These are phyloP conservation scores for Drosophila pseudotalamancana DNA, from an alignment of 2,888 invertebrate genomes.

Conservation along the genomic window DNA sequence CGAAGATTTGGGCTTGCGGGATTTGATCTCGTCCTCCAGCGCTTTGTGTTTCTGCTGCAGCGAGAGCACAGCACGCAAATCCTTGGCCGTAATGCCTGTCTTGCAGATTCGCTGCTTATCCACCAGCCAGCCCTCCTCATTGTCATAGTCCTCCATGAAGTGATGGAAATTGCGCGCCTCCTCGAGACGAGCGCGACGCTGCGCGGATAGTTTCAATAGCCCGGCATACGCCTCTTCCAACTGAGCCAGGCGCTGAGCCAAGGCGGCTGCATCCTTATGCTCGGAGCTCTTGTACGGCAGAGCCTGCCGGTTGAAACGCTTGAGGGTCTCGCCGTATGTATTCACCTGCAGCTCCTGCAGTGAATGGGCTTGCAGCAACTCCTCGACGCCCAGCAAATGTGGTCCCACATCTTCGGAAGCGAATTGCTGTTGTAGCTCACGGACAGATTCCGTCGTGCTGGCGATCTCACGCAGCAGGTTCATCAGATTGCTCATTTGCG, in stretches of 20 bases:
- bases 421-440: constrained; percentile 90
- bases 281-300: constrained; percentile 86
- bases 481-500: constrained; percentile 93
- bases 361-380: constrained; percentile 96
- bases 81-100: constrained; percentile 96
- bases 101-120: constrained; percentile 97
- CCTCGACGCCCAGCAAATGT: constrained; percentile 97
- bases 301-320: constrained; percentile 90
- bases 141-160: constrained; percentile 98
- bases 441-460: constrained; percentile 92
- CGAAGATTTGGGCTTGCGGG: constrained; percentile 87
- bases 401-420: constrained; percentile 94
- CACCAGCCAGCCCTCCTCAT: constrained; percentile 98
- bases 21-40: constrained; percentile 93
- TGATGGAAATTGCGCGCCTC: constrained; percentile 97
- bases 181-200: constrained; percentile 93
- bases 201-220: constrained; percentile 84
- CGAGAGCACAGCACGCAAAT: constrained; percentile 94
- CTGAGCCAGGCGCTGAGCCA: constrained; percentile 90
- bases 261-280: constrained; percentile 86
- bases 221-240: constrained; percentile 92
- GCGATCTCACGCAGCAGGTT: constrained; percentile 95
- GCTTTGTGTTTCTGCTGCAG: constrained; percentile 97
- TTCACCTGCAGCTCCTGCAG: constrained; percentile 96
- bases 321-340: constrained; percentile 93